Percentiles rank a stretch among this genome's conserved stretches.
Conservation (phyloP, 53 echinoderm and acorn worm genomes). For the Patiria pectinifera region DNA sequence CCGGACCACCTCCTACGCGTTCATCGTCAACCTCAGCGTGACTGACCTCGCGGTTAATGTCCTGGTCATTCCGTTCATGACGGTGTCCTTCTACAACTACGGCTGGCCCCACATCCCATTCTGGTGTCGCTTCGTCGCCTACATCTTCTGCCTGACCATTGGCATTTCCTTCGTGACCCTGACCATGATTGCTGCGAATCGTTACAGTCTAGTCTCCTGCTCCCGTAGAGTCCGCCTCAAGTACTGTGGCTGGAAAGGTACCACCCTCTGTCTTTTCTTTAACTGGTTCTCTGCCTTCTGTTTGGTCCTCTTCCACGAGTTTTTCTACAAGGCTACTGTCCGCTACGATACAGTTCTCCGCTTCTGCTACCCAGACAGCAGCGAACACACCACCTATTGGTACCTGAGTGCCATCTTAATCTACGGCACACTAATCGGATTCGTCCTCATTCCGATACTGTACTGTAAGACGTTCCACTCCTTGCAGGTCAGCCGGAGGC, state of each 20-base stretch:
- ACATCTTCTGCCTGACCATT: slow-evolving; percentile 29
- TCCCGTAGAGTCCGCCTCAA: neutral
- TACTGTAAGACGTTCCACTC: slow-evolving; percentile 60
- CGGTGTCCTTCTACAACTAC: slow-evolving; percentile 39
- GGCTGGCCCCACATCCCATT: neutral
- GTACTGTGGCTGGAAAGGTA: slow-evolving; percentile 29
- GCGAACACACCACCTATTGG: slow-evolving; percentile 46
- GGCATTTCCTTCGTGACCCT: slow-evolving; percentile 25
- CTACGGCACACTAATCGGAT: slow-evolving; percentile 32
- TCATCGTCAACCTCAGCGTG: slow-evolving; percentile 70
- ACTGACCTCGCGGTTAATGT: slow-evolving; percentile 70
- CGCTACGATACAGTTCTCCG: slow-evolving; percentile 33
- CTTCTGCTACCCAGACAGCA: slow-evolving; percentile 53
- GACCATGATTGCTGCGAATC: neutral
- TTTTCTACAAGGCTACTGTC: neutral
- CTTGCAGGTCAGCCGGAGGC: slow-evolving; percentile 29
- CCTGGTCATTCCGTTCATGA: slow-evolving; percentile 57
- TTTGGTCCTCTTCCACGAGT: slow-evolving; percentile 67
- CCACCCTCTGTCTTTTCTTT: slow-evolving; percentile 24
- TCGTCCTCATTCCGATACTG: slow-evolving; percentile 49
- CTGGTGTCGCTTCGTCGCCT: slow-evolving; percentile 33
- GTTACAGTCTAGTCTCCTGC: neutral
- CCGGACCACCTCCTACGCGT: slow-evolving; percentile 59
- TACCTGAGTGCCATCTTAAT: slow-evolving; percentile 32
- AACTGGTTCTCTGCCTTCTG: slow-evolving; percentile 57